These are phyloP conservation scores for Tragelaphus eurycerus DNA, from an alignment of 2,797 vertebrate species.

Conservation along the genomic window DNA sequence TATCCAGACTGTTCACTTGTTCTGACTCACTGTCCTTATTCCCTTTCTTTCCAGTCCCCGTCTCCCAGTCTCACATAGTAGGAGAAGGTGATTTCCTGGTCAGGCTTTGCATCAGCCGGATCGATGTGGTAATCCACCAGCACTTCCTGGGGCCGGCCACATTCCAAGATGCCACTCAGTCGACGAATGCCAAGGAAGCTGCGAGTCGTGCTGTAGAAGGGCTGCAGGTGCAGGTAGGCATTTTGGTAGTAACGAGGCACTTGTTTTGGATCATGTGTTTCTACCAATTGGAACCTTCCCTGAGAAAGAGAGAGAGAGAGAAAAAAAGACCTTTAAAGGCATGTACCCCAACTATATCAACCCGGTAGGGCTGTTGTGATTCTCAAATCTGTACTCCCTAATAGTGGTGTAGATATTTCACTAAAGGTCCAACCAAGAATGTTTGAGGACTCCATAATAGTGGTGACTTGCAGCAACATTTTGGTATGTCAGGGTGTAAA, in stretches of 20 bases:
- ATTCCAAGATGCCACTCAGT: slow-evolving; percentile 51
- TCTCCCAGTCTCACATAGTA: slow-evolving; percentile 76
- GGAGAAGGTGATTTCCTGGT: slow-evolving; percentile 75
- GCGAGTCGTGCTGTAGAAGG: slow-evolving; percentile 79
- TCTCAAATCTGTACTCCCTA: neutral
- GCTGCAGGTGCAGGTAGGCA: slow-evolving; percentile 62
- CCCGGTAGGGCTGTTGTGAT: neutral
- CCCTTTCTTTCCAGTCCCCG: neutral
- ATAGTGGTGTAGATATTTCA: neutral
- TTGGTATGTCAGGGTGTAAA: neutral
- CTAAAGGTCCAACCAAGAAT: neutral
- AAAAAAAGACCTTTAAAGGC: neutral
- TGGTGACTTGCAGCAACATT: neutral
- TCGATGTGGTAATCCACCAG: slow-evolving; percentile 78
- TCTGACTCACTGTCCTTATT: neutral
- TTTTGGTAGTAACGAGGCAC: neutral
- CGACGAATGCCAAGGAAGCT: slow-evolving; percentile 78
- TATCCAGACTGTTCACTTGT: neutral
- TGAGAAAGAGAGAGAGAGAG: slow-evolving; percentile 36
- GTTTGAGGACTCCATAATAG: neutral
- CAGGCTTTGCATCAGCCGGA: slow-evolving; percentile 50
- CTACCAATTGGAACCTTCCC: slow-evolving; percentile 76
- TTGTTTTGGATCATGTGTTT: slow-evolving; percentile 10
- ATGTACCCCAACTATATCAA: neutral
- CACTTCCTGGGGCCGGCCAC: slow-evolving; percentile 69